Conservation (phyloP, 2,797 vertebrate species). For the Acipenser transmontanus region DNA sequence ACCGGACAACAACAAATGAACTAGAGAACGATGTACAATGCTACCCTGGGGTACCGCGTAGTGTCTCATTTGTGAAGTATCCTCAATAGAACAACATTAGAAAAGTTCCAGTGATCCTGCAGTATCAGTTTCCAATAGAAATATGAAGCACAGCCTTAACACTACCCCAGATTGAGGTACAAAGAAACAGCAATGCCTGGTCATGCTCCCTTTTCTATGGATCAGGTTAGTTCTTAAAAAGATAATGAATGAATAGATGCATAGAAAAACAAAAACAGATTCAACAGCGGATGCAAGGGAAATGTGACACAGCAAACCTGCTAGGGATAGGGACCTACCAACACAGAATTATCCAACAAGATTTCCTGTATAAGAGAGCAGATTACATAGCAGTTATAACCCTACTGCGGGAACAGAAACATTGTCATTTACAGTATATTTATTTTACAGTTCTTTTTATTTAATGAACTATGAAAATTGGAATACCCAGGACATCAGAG, state of each 20-base stretch:
- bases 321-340: constrained; percentile 75
- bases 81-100: no score
- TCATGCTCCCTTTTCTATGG: constrained; percentile 20
- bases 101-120: no score
- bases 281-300: constrained; percentile 14
- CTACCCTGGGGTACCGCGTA: no score
- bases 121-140: constrained; percentile 1
- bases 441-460: no score
- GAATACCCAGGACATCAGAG: no score
- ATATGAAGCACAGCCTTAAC: constrained; percentile 23
- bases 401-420: constrained; percentile 3
- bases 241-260: constrained; percentile 23
- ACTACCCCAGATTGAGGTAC: constrained; percentile 23
- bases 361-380: constrained; percentile 83
- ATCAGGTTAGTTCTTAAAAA: constrained; percentile 42
- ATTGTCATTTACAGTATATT: no score
- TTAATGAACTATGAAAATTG: no score
- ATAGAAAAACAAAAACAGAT: constrained; percentile 40
- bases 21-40: no score
- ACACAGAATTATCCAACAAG: constrained; percentile 90
- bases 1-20: no score
- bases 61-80: no score
- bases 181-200: constrained; percentile 5
- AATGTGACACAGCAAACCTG: constrained; percentile 52
- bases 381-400: constrained; percentile 67